These are phyloP conservation scores for Anoplophora glabripennis DNA, from an alignment of 1,140 invertebrate genomes.

Conservation along the genomic window DNA sequence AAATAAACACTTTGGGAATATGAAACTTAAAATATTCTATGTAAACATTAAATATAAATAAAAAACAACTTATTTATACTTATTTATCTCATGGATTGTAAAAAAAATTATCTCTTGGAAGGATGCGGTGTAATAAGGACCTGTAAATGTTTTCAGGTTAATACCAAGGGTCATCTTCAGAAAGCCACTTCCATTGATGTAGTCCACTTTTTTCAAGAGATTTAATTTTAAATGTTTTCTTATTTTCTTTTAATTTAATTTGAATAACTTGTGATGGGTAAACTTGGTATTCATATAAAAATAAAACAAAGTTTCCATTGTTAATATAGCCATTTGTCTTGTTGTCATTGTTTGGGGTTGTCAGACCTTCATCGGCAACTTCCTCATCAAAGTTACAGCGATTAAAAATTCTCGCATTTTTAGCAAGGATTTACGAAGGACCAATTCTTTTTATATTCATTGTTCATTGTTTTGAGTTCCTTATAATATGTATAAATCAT, in stretches of 20 bases:
- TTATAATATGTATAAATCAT: too few species aligned
- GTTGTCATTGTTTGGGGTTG: too few species aligned
- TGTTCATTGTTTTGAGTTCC: too few species aligned
- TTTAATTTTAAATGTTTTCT: too few species aligned
- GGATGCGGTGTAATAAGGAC: background rate
- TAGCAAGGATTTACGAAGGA: too few species aligned
- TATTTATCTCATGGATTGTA: conserved; percentile 1
- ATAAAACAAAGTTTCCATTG: conserved; percentile 7
- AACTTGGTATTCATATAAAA: conserved; percentile 9
- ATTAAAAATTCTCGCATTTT: too few species aligned
- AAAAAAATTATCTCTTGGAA: conserved; percentile 2
- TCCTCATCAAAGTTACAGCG: too few species aligned
- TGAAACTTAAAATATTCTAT: background rate
- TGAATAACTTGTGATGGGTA: conserved; percentile 5
- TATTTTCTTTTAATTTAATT: too few species aligned
- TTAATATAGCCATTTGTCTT: background rate
- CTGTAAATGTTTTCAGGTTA: background rate
- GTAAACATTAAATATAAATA: background rate
- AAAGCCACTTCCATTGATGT: conserved; percentile 12
- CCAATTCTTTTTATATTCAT: too few species aligned
- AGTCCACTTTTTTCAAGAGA: too few species aligned
- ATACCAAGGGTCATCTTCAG: conserved; percentile 9
- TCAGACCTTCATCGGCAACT: too few species aligned
- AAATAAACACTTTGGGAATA: background rate
- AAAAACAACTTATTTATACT: background rate